Percentiles rank a stretch among this genome's conserved stretches.
These are phyloP conservation scores for Ictalurus furcatus DNA, from an alignment of 2,113 vertebrate genomes.

Conservation along the genomic window DNA sequence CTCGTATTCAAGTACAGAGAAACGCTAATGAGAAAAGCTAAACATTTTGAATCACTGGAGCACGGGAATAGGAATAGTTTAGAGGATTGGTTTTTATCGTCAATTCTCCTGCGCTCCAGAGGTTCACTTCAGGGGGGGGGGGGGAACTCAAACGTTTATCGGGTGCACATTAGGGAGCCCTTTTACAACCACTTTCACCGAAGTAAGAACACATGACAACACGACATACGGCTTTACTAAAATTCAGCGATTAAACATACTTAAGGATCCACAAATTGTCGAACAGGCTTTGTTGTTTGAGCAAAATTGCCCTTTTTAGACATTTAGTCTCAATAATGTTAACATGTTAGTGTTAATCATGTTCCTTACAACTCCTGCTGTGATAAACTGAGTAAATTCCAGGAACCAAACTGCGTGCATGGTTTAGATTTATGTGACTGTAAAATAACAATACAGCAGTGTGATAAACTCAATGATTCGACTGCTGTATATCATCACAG, in stretches of 20 bases:
- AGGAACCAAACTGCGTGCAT: neutral
- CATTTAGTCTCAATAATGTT: neutral
- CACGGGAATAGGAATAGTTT: neutral
- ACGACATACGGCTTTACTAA: constrained; percentile 44
- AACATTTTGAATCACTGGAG: neutral
- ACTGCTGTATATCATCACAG: constrained; percentile 58
- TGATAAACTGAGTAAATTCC: neutral
- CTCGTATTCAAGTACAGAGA: neutral
- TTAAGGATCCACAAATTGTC: neutral
- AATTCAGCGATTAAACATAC: neutral
- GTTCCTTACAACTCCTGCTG: neutral
- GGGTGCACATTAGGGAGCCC: constrained; percentile 69
- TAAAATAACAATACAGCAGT: neutral
- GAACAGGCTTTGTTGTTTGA: neutral
- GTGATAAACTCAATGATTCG: neutral
- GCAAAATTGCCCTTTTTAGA: neutral
- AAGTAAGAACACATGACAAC: constrained; percentile 52
- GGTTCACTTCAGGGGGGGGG: neutral
- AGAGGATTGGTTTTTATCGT: neutral
- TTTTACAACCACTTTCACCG: constrained; percentile 70
- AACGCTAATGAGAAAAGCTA: neutral
- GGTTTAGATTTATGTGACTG: neutral
- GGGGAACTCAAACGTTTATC: neutral
- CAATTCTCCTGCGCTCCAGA: constrained; percentile 8
- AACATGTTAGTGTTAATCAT: neutral